A percentile compares a stretch with the other conserved stretches of the same genome.
phyloP scores from a whole-genome alignment of 23 tunicate species.

The Styela clava region DNA sequence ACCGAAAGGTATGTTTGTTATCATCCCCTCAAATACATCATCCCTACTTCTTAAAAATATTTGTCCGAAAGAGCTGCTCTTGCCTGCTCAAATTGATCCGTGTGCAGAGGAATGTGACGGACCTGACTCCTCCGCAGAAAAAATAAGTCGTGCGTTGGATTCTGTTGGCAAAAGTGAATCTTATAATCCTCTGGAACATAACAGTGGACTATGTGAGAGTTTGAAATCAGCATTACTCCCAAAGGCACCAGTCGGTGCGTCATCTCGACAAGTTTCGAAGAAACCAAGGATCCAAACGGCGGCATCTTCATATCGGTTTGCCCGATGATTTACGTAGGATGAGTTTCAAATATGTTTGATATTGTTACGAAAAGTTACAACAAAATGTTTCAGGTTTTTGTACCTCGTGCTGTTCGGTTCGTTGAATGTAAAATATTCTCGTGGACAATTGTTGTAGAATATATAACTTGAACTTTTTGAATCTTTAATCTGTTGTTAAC shows the following conservation, averaged over 20 bases:
- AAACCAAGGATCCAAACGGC: background rate
- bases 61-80: conserved; percentile 44
- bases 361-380: too few species aligned
- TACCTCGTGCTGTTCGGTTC: too few species aligned
- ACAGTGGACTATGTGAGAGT: conserved; percentile 14
- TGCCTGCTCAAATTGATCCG: conserved; percentile 23
- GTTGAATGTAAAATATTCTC: too few species aligned
- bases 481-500: too few species aligned
- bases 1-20: conserved; percentile 53
- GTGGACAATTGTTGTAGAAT: too few species aligned
- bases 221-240: background rate
- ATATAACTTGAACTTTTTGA: too few species aligned
- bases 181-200: conserved; percentile 6
- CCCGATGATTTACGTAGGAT: too few species aligned
- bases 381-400: too few species aligned
- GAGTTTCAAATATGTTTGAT: too few species aligned
- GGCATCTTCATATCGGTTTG: background rate
- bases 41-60: conserved; percentile 55
- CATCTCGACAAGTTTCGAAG: background rate
- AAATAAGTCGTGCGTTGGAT: conserved; percentile 21
- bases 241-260: background rate
- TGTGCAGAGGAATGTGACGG: conserved; percentile 25
- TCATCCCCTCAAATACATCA: conserved; percentile 48
- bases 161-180: background rate
- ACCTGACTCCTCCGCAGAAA: conserved; percentile 26